Evolutionary conservation across 2,888 invertebrate species (phyloP), one percentile per base, ranked within the genome.

Genomic region (Chironomus riparius): DNA sequence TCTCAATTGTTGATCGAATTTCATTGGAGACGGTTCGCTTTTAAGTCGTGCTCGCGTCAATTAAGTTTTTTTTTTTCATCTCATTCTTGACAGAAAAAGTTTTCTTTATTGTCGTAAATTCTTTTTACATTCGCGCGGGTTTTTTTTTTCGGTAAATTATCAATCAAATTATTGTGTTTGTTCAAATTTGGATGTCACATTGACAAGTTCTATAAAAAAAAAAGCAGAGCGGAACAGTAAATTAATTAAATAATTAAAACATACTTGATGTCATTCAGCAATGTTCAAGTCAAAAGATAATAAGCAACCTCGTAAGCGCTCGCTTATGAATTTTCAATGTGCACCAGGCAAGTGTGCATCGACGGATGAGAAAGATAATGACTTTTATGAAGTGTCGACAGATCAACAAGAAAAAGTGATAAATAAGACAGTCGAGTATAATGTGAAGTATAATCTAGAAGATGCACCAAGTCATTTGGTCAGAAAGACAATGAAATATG

Each of bases 1-100:
- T 65, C 65, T 74, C 74, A 74, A 74, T 74, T 74, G 74, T 74
- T 74, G 74, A 74, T 74, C 74, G 74, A 74, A 74, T 74, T 74
- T 74, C 74, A 62, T 47, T 15, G 65, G 74, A 74, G 74, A 74
- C 74, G 74, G 74, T 68, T 74, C 68, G 74, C 61, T 74, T 56
- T 48, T 24, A 22, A 62, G 62, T 74, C 47, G 47, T 47, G 62
- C 56, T 56, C 74, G 74, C 47, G 68, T 74, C 21, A 65, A 3
- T 65, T 65, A 4, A 10, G 28, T 28, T n/a, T n/a, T n/a, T 22
- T 65, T 65, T 21, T 65, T 22, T 21, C 24, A 4, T 65, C 62
- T 22, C 62, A 12, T 65, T 65, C 65, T 21, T 24, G 21, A n/a
- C 56, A 4, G 4, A 50, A 50, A n/a, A 56, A 56, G 7, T 13